Evolutionary conservation across 2,888 invertebrate genomes (phyloP).

Genomic region (Parnassius mnemosyne): DNA sequence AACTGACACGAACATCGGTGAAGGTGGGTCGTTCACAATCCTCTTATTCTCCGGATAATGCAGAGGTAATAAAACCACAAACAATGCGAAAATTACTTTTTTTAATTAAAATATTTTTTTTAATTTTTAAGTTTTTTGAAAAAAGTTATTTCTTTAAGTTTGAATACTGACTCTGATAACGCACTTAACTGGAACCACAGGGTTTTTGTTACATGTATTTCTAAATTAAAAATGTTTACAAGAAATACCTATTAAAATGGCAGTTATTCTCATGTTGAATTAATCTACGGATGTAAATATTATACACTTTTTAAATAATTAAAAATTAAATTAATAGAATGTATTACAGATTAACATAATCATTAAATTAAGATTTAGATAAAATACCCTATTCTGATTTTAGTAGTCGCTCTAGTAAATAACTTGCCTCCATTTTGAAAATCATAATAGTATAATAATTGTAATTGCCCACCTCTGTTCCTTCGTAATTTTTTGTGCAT

Average conservation of each 20-base stretch:
- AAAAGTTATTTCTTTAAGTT: too few relatives aligned
- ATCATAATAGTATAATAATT: slow-evolving; percentile 59
- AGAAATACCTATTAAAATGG: slow-evolving; percentile 51
- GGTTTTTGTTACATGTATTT: too few relatives aligned
- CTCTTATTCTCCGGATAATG: too few relatives aligned
- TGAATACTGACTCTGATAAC: too few relatives aligned
- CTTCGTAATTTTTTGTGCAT: slow-evolving; percentile 46
- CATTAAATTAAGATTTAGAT: slow-evolving; percentile 73
- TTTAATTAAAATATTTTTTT: too few relatives aligned
- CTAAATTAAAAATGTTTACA: slow-evolving; percentile 28
- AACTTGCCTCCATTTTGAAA: slow-evolving; percentile 52
- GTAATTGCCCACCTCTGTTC: slow-evolving; percentile 49
- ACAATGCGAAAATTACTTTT: too few relatives aligned
- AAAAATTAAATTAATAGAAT: slow-evolving; percentile 73
- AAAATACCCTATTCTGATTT: slow-evolving; percentile 71
- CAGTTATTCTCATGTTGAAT: slow-evolving; percentile 64
- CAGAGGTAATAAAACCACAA: too few relatives aligned
- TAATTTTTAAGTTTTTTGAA: too few relatives aligned
- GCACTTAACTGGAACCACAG: too few relatives aligned
- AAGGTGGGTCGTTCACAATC: too few relatives aligned
- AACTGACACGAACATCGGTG: too few relatives aligned
- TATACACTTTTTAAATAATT: slow-evolving; percentile 73
- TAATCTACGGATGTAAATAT: slow-evolving; percentile 70
- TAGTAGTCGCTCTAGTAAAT: slow-evolving; percentile 70
- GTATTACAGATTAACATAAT: slow-evolving; percentile 77